Evolutionary conservation across 2,113 vertebrate genomes (phyloP).

Genomic region (Engraulis encrasicolus): DNA sequence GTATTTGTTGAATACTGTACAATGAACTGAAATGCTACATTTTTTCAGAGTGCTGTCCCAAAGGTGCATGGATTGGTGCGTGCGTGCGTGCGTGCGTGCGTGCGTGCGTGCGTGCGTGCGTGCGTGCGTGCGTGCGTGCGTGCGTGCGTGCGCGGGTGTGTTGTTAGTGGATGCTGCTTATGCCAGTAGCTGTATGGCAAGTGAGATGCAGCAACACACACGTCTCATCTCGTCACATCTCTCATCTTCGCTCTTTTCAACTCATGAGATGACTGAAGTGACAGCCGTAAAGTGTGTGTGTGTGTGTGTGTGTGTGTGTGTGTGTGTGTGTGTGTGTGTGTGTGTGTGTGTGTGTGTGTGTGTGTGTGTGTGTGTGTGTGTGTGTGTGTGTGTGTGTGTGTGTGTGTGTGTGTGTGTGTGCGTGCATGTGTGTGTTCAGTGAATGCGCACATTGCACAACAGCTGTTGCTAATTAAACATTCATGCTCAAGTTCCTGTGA

Average conservation of each 20-base stretch:
- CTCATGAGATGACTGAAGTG: background rate
- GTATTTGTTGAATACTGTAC: no score
- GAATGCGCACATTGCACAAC: constrained; percentile 54
- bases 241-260: no score
- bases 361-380: background rate
- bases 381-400: constrained; percentile 35
- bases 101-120: no score
- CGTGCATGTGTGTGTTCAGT: constrained; percentile 40
- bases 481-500: constrained; percentile 68
- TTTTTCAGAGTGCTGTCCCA: no score
- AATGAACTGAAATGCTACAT: no score
- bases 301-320: constrained; percentile 31
- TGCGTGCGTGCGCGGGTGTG: no score
- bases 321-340: background rate
- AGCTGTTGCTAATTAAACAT: constrained; percentile 66
- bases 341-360: constrained; percentile 10
- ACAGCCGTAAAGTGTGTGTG: background rate
- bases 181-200: background rate
- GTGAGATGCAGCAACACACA: background rate
- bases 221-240: background rate
- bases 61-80: no score
- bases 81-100: no score
- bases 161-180: background rate
- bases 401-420: background rate
- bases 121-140: no score